A percentile compares a stretch with the other conserved stretches of the same genome.
These are phyloP conservation scores for Athene noctua DNA, from an alignment of 2,113 vertebrate genomes.

Conservation along the genomic window DNA sequence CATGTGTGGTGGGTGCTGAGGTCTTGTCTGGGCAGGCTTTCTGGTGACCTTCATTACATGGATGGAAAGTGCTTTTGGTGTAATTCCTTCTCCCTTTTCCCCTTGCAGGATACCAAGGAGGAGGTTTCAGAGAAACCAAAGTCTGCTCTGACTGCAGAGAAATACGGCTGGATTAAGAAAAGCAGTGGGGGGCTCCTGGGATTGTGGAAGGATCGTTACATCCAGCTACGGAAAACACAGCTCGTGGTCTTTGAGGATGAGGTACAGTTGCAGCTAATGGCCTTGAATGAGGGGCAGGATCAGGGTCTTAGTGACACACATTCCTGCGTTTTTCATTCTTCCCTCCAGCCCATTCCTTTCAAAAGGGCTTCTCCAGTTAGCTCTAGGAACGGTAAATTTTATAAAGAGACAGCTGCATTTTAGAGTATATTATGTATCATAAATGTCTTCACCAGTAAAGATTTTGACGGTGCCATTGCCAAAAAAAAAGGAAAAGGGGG, in stretches of 20 bases:
- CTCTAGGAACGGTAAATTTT: neutral
- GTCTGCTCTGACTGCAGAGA: slow-evolving; percentile 70
- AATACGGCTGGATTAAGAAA: slow-evolving; percentile 94
- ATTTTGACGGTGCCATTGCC: slow-evolving; percentile 31
- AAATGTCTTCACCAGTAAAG: slow-evolving; percentile 40
- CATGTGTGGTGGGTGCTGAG: neutral
- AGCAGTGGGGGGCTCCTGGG: slow-evolving; percentile 81
- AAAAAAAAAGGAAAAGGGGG: neutral
- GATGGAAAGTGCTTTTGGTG: neutral
- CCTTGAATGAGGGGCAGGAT: neutral
- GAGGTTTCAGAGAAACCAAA: slow-evolving; percentile 71
- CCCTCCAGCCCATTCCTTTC: neutral
- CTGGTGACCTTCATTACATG: neutral
- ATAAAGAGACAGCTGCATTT: neutral
- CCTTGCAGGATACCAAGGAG: slow-evolving; percentile 77
- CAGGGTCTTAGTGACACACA: neutral
- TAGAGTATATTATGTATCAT: neutral
- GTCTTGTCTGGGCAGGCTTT: neutral
- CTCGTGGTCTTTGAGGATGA: slow-evolving; percentile 87
- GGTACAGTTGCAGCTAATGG: slow-evolving; percentile 66
- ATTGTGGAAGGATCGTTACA: slow-evolving; percentile 91
- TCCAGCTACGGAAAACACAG: slow-evolving; percentile 85
- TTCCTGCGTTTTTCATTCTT: neutral
- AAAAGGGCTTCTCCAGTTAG: neutral
- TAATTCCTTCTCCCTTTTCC: neutral